Base-by-base conservation (phyloP, 2,113 vertebrate species). In the Carlito syrichta region DNA sequence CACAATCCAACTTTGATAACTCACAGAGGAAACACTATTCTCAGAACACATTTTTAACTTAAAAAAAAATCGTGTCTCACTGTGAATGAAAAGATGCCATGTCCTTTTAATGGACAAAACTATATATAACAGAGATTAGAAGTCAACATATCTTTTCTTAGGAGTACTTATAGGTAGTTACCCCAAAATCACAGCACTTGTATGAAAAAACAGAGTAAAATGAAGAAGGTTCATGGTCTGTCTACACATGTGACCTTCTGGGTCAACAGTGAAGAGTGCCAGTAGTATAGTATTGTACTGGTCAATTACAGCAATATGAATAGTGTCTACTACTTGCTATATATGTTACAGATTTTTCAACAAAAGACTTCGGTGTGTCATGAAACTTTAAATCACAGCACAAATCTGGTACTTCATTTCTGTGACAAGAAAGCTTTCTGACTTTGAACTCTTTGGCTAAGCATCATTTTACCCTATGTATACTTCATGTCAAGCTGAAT, bases 261-360 rank as follows among this genome's bases (percentile, higher is more conserved):
- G 97, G 96, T 98, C 98, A 97, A 63, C 52, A 97, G 98, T 98
- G 98, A 98, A 96, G 89, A 0, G 0, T 95, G 94, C 94, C 97
- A 97, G 71, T 83, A 97, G 95, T 98, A 79, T 97, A 96, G 96
- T 96, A 97, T 91, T 96, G 91, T 97, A 91, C 13, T 98, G 97
- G 98, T 97, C 98, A 99, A 98, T 99, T 98, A 98, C 81, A 97
- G 98, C 97, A 97, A 98, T 94, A 98, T 98, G 97, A 99, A 99
- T 96, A 32, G 13, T 95, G 85, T 84, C 84, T 97, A 95, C 92
- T 97, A 97, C 96, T 98, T 98, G 89, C 97, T 98, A 97, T 96
- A 98, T 97, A 97, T 97, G 97, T 98, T 87, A 97, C 84, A 96
- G 89, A 98, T 96, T 97, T 98, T 97, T 97, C 97, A 97, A 91